Conservation (phyloP, 2,113 vertebrate genomes). For the Piprites chloris region DNA sequence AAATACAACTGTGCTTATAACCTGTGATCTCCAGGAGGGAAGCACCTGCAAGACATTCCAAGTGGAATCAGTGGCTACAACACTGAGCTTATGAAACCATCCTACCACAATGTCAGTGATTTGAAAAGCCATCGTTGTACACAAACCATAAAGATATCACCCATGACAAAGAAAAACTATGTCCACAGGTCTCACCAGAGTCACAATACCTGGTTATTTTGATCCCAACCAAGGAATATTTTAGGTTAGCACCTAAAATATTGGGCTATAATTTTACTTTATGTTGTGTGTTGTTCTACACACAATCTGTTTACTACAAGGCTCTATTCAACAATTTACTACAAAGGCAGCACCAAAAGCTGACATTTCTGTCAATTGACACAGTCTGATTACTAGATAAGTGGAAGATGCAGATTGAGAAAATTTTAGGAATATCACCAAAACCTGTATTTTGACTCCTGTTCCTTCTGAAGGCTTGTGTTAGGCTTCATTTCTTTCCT, state of each 20-base stretch:
- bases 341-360: background rate
- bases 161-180: background rate
- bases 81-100: background rate
- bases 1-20: background rate
- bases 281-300: background rate
- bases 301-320: background rate
- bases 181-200: background rate
- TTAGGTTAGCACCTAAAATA: background rate
- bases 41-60: background rate
- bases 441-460: background rate
- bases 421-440: background rate
- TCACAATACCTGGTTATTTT: background rate
- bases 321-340: background rate
- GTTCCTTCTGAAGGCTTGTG: background rate
- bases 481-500: background rate
- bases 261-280: background rate
- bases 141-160: background rate
- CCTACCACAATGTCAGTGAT: background rate
- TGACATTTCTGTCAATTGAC: background rate
- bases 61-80: background rate
- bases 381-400: background rate
- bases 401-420: background rate
- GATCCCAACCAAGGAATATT: background rate
- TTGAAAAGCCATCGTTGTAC: background rate
- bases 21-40: background rate